Evolutionary conservation across 2,113 vertebrate genomes (phyloP).

Genomic region (Neomonachus schauinslandi): DNA sequence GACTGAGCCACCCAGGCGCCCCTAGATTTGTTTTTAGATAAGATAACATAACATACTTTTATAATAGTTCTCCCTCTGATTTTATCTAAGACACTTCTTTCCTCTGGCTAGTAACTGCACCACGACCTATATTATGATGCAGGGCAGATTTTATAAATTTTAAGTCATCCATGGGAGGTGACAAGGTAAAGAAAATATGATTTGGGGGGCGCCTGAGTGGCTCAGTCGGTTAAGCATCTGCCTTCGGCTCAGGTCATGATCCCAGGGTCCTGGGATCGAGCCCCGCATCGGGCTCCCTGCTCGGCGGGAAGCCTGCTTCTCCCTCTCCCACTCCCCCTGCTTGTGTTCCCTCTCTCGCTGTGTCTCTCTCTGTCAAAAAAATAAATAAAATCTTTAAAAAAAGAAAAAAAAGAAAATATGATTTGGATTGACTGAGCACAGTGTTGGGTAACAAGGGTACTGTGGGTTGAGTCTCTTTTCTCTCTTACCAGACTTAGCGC

Average conservation of each 20-base stretch:
- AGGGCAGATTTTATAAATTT: neutral
- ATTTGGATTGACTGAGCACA: neutral
- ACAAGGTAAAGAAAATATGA: neutral
- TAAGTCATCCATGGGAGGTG: neutral
- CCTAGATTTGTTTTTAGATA: neutral
- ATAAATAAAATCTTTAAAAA: too few species aligned
- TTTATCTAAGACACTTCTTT: neutral
- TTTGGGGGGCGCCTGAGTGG: neutral
- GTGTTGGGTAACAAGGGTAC: neutral
- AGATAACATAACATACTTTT: neutral
- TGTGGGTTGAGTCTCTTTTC: neutral
- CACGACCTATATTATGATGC: neutral
- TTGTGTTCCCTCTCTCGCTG: too few species aligned
- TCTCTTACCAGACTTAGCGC: neutral
- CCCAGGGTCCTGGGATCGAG: too few species aligned
- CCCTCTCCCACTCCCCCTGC: too few species aligned
- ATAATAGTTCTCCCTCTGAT: neutral
- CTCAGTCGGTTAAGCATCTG: too few species aligned
- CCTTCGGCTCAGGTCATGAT: too few species aligned
- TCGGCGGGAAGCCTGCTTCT: too few species aligned
- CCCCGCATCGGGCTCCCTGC: too few species aligned
- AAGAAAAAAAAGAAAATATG: neutral
- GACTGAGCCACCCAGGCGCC: too few species aligned
- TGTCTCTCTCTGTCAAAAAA: too few species aligned
- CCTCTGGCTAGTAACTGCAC: neutral